phyloP scores from a whole-genome alignment of 23 tunicate species.

The Trididemnum clinides region DNA sequence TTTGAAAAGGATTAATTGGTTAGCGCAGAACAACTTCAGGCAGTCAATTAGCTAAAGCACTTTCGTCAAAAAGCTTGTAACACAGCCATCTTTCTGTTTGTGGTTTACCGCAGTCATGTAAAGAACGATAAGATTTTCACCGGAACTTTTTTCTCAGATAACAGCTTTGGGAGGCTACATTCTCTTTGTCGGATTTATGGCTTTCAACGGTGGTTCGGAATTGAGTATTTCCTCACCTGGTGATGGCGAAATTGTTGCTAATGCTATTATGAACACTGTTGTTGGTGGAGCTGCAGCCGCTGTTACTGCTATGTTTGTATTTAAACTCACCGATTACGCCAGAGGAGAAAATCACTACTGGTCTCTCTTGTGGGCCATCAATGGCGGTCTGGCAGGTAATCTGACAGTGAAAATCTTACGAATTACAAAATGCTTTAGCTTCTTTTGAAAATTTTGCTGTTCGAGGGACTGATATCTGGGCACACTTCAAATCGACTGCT shows the following conservation, averaged over 20 bases:
- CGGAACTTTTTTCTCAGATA: constrained; percentile 13
- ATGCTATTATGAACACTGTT: constrained; percentile 73
- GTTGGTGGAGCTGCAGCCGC: constrained; percentile 75
- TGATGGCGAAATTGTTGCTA: constrained; percentile 54
- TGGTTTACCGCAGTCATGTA: not conserved
- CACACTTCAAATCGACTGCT: too few relatives aligned
- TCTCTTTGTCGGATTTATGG: constrained; percentile 82
- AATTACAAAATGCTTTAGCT: not conserved
- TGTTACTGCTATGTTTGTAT: constrained; percentile 55
- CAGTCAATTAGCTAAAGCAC: too few relatives aligned
- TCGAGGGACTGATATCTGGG: too few relatives aligned
- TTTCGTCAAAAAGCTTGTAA: too few relatives aligned
- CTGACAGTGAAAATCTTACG: not conserved
- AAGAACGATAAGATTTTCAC: not conserved
- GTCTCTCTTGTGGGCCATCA: constrained; percentile 77
- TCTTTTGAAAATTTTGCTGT: too few relatives aligned
- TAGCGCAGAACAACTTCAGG: too few relatives aligned
- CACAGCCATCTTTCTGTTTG: too few relatives aligned
- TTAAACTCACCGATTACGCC: constrained; percentile 31
- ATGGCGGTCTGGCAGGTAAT: constrained; percentile 87
- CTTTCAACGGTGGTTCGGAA: constrained; percentile 95
- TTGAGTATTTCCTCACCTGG: constrained; percentile 46
- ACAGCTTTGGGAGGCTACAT: constrained; percentile 89
- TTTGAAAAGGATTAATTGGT: too few relatives aligned
- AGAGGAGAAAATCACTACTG: constrained; percentile 75